Evolutionary conservation across 37 sponge, comb jelly and placozoan genomes (phyloP), one percentile per base, ranked within the genome.

Genomic region (Ephydatia muelleri): DNA sequence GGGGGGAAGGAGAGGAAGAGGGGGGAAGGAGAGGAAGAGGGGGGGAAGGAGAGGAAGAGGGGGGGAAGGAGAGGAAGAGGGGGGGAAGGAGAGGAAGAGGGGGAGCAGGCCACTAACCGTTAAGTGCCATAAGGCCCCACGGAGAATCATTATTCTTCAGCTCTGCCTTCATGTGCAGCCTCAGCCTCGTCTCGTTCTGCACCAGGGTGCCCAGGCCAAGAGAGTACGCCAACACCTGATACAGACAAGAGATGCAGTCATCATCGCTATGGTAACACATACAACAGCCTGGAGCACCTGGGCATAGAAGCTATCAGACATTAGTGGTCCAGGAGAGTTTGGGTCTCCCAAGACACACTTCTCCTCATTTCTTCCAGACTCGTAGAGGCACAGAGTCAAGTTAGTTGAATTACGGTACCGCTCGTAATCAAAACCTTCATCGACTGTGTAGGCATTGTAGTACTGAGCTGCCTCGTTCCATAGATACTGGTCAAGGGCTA

Each of bases 231-330:
- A 73, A 73, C 23, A 73, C 74, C 74, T 73, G 74, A 22, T 28
- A 34, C 31, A 73, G 12, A 1, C 1, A 72, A 34, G 30, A 11
- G 8, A 29, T 5, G 5, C 9, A 3, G 5, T 29, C 5, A 11
- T 30, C 72, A 21, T 71, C 30, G 12, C 29, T 13, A 71, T 71
- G 72, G 32, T 13, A 23, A 73, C 36, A 2, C 5, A 25, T 27
- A 2, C 2, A 73, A 73, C 36, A 71, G 11, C 29, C 32, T 65
- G 13, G 32, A 66, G 13, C 23, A 82, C 82, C 72, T 82, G 82
- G 31, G 82, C 37, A 70, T 82, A 82, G 72, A 82, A 82, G 72
- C 27, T 82, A 31, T 82, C 82, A 3, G 82, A 38, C 82, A 82
- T 82, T 29, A 82, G 36, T 70, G 82, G 49, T 3, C 82, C 73